Evolutionary conservation across 2,888 invertebrate genomes (phyloP).

Genomic region (Gordius sp.): DNA sequence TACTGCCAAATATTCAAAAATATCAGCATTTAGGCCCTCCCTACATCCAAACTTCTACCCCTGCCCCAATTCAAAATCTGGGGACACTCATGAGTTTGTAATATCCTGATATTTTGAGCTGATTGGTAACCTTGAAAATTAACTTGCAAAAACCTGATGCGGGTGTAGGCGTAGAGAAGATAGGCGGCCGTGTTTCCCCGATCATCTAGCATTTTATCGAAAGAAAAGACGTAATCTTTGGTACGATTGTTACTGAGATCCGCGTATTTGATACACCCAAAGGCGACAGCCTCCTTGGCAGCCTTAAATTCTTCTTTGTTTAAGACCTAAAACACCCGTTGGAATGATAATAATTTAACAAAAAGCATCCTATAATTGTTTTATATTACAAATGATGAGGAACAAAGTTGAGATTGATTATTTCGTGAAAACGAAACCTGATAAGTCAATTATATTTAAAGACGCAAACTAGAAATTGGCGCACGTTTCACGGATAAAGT

Average conservation of each 20-base stretch:
- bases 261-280: slow-evolving; percentile 91
- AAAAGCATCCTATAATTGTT: too few relatives aligned
- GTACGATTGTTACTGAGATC: slow-evolving; percentile 72
- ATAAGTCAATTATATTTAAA: too few relatives aligned
- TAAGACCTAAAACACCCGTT: slow-evolving; percentile 37
- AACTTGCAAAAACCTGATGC: slow-evolving; percentile 71
- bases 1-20: too few relatives aligned
- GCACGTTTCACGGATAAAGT: too few relatives aligned
- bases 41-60: not conserved
- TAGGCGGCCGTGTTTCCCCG: slow-evolving; percentile 96
- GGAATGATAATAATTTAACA: too few relatives aligned
- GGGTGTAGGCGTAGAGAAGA: slow-evolving; percentile 65
- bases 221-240: slow-evolving; percentile 85
- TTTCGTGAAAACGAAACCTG: too few relatives aligned
- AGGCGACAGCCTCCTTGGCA: slow-evolving; percentile 71
- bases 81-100: not conserved
- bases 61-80: not conserved
- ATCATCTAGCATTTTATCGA: slow-evolving; percentile 87
- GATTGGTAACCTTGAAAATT: slow-evolving; percentile 41
- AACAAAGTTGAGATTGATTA: too few relatives aligned
- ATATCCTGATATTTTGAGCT: not conserved
- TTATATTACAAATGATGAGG: too few relatives aligned
- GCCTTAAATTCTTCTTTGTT: slow-evolving; percentile 48
- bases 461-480: too few relatives aligned
- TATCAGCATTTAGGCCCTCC: not conserved